phyloP scores from a whole-genome alignment of 2,797 vertebrate species.

The Channa striata region DNA sequence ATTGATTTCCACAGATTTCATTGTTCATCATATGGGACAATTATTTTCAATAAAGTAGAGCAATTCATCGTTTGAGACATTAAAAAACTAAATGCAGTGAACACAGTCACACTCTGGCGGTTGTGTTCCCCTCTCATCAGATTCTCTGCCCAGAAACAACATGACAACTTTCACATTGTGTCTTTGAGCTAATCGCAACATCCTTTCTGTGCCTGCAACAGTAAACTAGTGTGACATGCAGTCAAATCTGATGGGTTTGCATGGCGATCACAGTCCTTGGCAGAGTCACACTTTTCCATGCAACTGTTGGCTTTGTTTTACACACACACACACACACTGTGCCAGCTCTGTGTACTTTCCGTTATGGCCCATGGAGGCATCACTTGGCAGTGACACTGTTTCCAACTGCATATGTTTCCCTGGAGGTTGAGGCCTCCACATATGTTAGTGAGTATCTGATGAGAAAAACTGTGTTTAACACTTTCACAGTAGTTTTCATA shows the following conservation, averaged over 20 bases:
- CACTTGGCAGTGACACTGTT: slow-evolving; percentile 47
- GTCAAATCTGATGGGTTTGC: slow-evolving; percentile 16
- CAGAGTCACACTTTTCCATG: slow-evolving; percentile 34
- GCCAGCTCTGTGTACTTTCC: slow-evolving; percentile 45
- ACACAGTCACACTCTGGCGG: not conserved
- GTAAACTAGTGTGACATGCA: not conserved
- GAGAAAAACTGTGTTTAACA: slow-evolving; percentile 11
- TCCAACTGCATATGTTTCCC: slow-evolving; percentile 37
- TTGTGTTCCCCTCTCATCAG: not conserved
- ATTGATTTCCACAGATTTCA: not conserved
- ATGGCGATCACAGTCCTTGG: slow-evolving; percentile 14
- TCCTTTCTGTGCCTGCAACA: not conserved
- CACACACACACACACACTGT: slow-evolving; percentile 14
- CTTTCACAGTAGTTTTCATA: slow-evolving; percentile 13
- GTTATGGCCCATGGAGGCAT: slow-evolving; percentile 32
- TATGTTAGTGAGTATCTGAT: slow-evolving; percentile 8
- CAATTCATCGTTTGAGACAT: not conserved
- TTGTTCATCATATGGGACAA: not conserved
- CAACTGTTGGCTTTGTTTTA: slow-evolving; percentile 27
- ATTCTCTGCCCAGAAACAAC: not conserved
- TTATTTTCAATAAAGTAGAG: too few relatives aligned
- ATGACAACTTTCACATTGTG: not conserved
- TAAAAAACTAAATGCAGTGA: not conserved
- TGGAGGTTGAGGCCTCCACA: slow-evolving; percentile 5
- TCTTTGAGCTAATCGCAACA: not conserved